phyloP scores from a whole-genome alignment of 2,113 vertebrate genomes.

The Trematocara nigrifrons region DNA sequence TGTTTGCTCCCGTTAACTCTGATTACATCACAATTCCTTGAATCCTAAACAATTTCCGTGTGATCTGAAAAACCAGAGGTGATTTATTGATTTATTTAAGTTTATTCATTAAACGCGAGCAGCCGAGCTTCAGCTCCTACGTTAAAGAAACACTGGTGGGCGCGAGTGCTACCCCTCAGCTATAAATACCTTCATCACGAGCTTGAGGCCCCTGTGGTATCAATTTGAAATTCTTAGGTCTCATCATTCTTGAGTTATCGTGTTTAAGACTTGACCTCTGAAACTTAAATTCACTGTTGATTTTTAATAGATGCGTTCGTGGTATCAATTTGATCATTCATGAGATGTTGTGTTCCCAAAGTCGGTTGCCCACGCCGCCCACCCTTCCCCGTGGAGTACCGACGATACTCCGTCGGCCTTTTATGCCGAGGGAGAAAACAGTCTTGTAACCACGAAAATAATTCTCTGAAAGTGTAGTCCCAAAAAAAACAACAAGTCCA shows the following conservation, averaged over 20 bases:
- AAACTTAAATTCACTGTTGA: not conserved
- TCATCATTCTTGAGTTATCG: not conserved
- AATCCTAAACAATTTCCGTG: not conserved
- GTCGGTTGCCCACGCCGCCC: not conserved
- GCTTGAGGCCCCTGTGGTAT: not conserved
- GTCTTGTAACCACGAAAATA: not conserved
- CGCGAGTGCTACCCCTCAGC: not conserved
- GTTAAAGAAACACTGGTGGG: not conserved
- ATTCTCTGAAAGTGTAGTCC: not conserved
- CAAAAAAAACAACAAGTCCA: not conserved
- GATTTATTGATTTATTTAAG: not conserved
- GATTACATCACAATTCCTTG: not conserved
- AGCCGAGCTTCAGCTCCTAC: not conserved
- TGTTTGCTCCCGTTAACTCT: not conserved
- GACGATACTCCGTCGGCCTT: not conserved
- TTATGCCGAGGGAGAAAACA: not conserved
- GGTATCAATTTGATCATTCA: not conserved
- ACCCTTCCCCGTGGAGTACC: not conserved
- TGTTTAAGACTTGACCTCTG: not conserved
- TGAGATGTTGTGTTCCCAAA: not conserved
- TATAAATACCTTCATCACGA: fast-evolving
- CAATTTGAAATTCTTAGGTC: not conserved
- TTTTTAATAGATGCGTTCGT: not conserved
- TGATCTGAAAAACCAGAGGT: not conserved
- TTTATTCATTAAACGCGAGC: not conserved